Conservation (phyloP, 1,140 invertebrate genomes). For the Temnothorax nylanderi region DNA sequence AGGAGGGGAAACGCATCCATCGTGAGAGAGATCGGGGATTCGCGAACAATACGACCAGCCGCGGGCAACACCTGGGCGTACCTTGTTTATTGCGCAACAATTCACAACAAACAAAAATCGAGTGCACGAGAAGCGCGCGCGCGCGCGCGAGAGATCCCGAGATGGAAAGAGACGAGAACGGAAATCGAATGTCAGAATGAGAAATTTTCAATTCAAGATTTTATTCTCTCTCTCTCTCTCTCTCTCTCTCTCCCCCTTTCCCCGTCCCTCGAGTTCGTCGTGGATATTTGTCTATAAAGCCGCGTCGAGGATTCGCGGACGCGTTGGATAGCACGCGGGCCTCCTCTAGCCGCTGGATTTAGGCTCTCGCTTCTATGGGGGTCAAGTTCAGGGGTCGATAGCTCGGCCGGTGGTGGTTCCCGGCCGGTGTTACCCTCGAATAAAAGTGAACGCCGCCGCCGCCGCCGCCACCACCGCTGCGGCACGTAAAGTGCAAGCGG, state of each 20-base stretch:
- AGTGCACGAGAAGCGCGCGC: not conserved
- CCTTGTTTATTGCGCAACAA: slow-evolving; percentile 56
- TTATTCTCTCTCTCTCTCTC: too few species aligned
- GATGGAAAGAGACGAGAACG: not conserved
- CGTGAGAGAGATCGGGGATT: slow-evolving; percentile 52
- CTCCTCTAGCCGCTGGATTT: not conserved
- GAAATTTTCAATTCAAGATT: not conserved
- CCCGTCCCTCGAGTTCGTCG: not conserved
- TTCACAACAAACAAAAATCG: slow-evolving; percentile 24
- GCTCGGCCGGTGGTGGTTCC: slow-evolving; percentile 43
- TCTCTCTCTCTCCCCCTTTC: too few species aligned
- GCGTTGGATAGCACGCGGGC: not conserved
- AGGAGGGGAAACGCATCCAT: not conserved
- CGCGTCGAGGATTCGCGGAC: not conserved
- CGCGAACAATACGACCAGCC: slow-evolving; percentile 43
- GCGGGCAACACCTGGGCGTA: slow-evolving; percentile 43
- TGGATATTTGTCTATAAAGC: not conserved
- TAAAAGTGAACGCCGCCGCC: slow-evolving; percentile 70
- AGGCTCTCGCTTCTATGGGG: slow-evolving; percentile 57
- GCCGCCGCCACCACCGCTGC: slow-evolving; percentile 9
- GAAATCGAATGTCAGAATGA: not conserved
- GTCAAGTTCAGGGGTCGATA: slow-evolving; percentile 76
- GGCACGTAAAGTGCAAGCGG: slow-evolving; percentile 69
- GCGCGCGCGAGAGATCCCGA: not conserved
- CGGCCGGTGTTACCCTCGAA: slow-evolving; percentile 58